Conservation (phyloP, 2,888 invertebrate species). For the Phaonia tiefii region DNA sequence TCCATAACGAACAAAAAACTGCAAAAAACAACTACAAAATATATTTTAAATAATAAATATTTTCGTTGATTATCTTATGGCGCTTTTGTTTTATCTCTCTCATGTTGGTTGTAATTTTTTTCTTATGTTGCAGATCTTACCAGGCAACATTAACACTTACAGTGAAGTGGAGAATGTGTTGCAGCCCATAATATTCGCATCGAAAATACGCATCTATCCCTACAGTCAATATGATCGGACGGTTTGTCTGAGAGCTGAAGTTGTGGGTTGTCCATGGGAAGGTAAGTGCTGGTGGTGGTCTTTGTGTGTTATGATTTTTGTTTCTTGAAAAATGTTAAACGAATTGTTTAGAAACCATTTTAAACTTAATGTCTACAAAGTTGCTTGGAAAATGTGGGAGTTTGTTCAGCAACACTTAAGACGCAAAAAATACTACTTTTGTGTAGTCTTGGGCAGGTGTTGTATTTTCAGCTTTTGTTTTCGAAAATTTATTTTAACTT, state of each 20-base stretch:
- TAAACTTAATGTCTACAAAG: not conserved
- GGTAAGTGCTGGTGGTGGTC: conserved; percentile 82
- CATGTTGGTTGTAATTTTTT: conserved; percentile 2
- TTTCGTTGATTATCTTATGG: conserved; percentile 52
- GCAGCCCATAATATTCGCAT: conserved; percentile 89
- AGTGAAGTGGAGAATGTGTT: conserved; percentile 87
- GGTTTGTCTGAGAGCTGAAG: conserved; percentile 90
- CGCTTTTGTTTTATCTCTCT: conserved; percentile 23
- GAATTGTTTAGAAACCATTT: not conserved
- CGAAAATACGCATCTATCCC: conserved; percentile 89
- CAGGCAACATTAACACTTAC: conserved; percentile 90
- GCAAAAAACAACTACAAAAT: conserved; percentile 6
- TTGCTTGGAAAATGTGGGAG: conserved; percentile 40
- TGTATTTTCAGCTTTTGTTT: conserved; percentile 26
- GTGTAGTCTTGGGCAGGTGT: conserved; percentile 55
- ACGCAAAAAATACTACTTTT: conserved; percentile 38
- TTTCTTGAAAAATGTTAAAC: conserved; percentile 4
- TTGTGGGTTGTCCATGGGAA: conserved; percentile 89
- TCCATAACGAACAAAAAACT: not conserved
- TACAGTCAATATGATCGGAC: conserved; percentile 89
- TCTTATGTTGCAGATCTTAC: conserved; percentile 84
- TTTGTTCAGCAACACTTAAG: conserved; percentile 18
- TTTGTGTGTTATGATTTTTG: conserved; percentile 55
- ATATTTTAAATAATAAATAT: conserved; percentile 61
- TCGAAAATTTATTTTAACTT: conserved; percentile 27